These are phyloP conservation scores for Morbakka virulenta DNA, from an alignment of 30 jellyfish, hydroid and myxozoan species.

Conservation along the genomic window DNA sequence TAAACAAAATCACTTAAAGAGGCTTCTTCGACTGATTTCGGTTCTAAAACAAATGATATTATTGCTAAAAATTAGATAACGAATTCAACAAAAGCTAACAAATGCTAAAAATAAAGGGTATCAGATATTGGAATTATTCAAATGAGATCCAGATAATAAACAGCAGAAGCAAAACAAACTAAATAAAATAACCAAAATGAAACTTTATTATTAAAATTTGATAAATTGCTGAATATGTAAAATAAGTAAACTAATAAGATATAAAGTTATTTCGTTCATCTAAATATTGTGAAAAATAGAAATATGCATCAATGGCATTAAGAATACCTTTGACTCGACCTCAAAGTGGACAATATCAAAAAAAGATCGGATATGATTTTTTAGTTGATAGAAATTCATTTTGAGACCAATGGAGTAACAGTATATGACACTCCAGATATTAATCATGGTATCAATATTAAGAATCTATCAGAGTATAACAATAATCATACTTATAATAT, in stretches of 20 bases:
- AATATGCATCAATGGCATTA: not conserved
- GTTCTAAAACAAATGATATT: slow-evolving; percentile 3
- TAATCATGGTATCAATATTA: slow-evolving; percentile 17
- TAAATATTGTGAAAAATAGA: slow-evolving; percentile 2
- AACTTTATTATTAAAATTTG: not conserved
- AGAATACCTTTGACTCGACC: not conserved
- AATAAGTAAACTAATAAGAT: not conserved
- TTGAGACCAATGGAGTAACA: slow-evolving; percentile 11
- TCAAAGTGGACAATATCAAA: not conserved
- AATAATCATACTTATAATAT: slow-evolving; percentile 2
- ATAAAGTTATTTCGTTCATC: slow-evolving; percentile 2
- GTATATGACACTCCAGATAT: slow-evolving; percentile 12
- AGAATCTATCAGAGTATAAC: slow-evolving; percentile 15
- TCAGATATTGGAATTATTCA: not conserved
- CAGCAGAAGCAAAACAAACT: too few relatives aligned
- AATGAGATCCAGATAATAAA: not conserved
- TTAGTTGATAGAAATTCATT: slow-evolving; percentile 2
- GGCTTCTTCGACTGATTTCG: not conserved
- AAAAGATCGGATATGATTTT: not conserved
- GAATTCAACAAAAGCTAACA: not conserved
- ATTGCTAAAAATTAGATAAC: too few relatives aligned
- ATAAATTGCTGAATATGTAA: not conserved
- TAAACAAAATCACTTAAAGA: slow-evolving; percentile 6
- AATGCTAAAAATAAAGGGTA: not conserved
- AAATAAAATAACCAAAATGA: too few relatives aligned